phyloP scores from a whole-genome alignment of 1,140 invertebrate genomes.

The Mylabris phalerata region DNA sequence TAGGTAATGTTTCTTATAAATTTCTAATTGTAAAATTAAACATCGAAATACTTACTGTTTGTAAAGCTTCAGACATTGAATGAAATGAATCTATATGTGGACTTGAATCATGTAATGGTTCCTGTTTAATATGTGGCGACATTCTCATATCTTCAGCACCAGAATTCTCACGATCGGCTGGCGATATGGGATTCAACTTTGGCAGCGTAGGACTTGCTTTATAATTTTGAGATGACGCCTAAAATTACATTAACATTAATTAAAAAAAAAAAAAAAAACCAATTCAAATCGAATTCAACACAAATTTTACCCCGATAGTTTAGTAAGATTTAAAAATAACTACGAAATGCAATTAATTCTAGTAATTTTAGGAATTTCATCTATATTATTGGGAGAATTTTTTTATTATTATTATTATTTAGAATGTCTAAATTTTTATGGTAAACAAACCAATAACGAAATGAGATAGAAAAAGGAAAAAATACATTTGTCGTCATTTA shows the following conservation, averaged over 20 bases:
- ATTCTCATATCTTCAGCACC: conserved; percentile 48
- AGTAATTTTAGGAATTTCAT: too few species aligned
- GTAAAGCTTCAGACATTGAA: conserved; percentile 41
- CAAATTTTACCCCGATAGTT: too few species aligned
- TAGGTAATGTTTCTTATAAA: background rate
- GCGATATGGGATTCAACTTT: conserved; percentile 57
- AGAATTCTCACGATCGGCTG: conserved; percentile 51
- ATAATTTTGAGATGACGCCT: conserved; percentile 19
- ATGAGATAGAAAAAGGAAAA: too few species aligned
- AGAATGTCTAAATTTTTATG: too few species aligned
- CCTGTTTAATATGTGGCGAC: conserved; percentile 56
- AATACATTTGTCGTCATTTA: too few species aligned
- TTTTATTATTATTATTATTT: too few species aligned
- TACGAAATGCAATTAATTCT: too few species aligned
- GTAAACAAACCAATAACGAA: too few species aligned
- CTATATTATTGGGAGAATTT: too few species aligned
- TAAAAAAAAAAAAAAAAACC: background rate
- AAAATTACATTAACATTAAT: background rate
- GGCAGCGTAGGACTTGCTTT: conserved; percentile 41
- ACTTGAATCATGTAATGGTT: conserved; percentile 37
- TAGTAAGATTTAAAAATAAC: too few species aligned
- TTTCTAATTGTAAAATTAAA: background rate
- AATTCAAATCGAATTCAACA: too few species aligned
- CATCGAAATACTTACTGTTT: conserved; percentile 43
- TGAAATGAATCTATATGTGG: conserved; percentile 39